These are phyloP conservation scores for Galemys pyrenaicus DNA, from an alignment of 2,113 vertebrate genomes.

Conservation along the genomic window DNA sequence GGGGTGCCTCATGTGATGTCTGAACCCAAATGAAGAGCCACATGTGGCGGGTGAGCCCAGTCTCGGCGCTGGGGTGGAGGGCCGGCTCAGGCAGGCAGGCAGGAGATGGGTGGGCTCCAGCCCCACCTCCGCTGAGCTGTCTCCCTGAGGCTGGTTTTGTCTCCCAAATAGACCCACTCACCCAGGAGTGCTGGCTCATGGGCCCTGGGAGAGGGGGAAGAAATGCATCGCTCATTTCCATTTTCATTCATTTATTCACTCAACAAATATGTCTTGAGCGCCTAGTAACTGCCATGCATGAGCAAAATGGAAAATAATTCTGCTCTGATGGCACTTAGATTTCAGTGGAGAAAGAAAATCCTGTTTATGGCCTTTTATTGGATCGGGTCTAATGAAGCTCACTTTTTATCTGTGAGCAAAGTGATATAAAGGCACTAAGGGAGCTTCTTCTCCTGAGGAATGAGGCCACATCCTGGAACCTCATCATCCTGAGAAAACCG, in stretches of 20 bases:
- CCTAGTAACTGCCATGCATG: not conserved
- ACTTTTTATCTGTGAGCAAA: not conserved
- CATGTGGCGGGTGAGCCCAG: no score
- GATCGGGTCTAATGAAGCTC: not conserved
- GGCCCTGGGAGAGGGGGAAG: not conserved
- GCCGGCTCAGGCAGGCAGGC: no score
- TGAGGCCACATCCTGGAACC: rapidly evolving
- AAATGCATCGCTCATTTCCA: not conserved
- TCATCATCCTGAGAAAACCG: no score
- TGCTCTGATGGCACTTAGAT: not conserved
- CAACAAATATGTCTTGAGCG: not conserved
- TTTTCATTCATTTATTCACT: not conserved
- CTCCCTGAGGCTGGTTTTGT: not conserved
- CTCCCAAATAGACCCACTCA: not conserved
- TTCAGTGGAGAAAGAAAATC: not conserved
- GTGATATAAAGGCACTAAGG: not conserved
- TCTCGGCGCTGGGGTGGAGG: not conserved
- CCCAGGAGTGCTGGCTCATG: not conserved
- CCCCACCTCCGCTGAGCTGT: no score
- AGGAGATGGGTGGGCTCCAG: rapidly evolving
- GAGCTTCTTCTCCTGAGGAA: not conserved
- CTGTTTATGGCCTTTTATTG: not conserved
- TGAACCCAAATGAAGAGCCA: not conserved
- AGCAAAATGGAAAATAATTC: not conserved
- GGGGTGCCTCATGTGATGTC: not conserved